Percentiles rank a stretch among this genome's conserved stretches.
These are phyloP conservation scores for Nesoenas mayeri DNA, from an alignment of 2,113 vertebrate genomes.

Conservation along the genomic window DNA sequence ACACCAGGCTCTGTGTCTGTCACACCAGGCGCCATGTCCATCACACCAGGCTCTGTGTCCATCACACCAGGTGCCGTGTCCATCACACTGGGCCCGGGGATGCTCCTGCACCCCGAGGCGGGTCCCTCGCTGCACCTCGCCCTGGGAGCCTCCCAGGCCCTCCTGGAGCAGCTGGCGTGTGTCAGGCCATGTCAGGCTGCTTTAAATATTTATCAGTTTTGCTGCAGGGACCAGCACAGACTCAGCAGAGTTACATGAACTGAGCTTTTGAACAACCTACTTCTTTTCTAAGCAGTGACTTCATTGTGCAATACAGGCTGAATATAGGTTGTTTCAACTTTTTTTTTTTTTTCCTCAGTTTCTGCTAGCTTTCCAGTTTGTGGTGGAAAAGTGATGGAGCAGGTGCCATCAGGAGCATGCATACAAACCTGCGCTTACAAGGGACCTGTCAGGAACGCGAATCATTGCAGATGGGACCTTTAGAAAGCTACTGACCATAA, in stretches of 20 bases:
- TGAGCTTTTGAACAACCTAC: neutral
- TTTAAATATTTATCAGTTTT: neutral
- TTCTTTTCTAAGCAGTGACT: neutral
- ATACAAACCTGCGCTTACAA: rapidly evolving
- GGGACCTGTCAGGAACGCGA: neutral
- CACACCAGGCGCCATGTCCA: rapidly evolving
- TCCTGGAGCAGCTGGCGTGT: rapidly evolving
- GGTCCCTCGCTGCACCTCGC: neutral
- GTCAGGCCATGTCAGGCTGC: rapidly evolving
- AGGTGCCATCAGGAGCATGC: neutral
- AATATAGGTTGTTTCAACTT: neutral
- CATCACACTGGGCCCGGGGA: neutral
- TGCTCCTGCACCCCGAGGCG: no score
- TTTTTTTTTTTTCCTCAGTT: neutral
- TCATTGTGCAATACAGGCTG: neutral
- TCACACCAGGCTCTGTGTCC: rapidly evolving
- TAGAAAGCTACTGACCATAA: neutral
- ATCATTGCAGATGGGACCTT: neutral
- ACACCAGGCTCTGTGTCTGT: no score
- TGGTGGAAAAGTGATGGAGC: neutral
- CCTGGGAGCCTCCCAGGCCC: neutral
- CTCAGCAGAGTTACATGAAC: neutral
- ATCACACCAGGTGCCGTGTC: no score
- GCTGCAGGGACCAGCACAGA: neutral
- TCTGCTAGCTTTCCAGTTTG: neutral